Base-by-base conservation (phyloP, 2,888 invertebrate species). In the Synergus japonicus region DNA sequence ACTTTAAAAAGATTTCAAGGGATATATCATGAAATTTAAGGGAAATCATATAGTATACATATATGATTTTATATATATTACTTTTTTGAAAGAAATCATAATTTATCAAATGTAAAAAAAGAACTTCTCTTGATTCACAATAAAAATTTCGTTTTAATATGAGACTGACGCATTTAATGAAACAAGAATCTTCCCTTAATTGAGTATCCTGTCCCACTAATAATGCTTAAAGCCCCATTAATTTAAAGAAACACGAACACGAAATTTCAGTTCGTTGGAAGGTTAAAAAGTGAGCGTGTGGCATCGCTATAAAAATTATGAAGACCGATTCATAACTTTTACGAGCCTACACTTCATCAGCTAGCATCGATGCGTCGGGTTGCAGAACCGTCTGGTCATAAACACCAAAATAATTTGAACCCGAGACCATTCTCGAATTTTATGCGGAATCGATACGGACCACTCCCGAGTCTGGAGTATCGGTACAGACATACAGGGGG, bases 401-500 rank as follows among this genome's bases (percentile, higher is more conserved):
- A 73, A 78, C 78, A 76, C 67, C 73, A 77, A 79, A 83, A 82
- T 79, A 83, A 83, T 83, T 81, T 81, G 79, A 77, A 80, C 64
- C 65, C 78, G 81, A 54, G 18, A 79, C 77, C 79, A 67, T 84
- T 80, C 78, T 82, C 82, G 80, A 84, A 86, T 84, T 85, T 86
- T 84, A 85, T 83, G 84, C 82, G 82, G 80, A 86, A 86, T 86
- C 87, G 84, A 87, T 87, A 84, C 78, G 60, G 58, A 81, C 80
- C 83, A 82, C 80, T 82, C 81, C 80, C 82, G 81, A 81, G 79
- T 77, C 80, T 77, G 73, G 76, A 82, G 82, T 73, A 73, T 73
- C 49, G 69, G 54, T 54, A 49, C 54, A n/a, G n/a, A 37, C 49
- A 73, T 73, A 49, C 54, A 22, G 18, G 43, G 66, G 66, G 66